Conservation (phyloP, 2,797 vertebrate genomes). For the Selene dorsalis region DNA sequence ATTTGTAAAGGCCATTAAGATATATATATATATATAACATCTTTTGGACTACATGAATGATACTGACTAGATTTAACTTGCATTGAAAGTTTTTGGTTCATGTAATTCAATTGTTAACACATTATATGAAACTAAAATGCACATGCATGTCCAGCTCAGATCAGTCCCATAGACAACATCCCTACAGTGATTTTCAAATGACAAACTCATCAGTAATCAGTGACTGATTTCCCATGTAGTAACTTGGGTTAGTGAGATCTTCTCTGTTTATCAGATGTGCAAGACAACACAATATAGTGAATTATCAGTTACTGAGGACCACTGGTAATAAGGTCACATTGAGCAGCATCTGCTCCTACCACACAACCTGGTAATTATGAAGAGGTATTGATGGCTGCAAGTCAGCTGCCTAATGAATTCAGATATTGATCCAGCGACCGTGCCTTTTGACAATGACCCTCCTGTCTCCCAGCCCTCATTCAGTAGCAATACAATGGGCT, state of each 20-base stretch:
- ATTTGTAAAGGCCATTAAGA: not conserved
- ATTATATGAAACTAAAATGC: slow-evolving; percentile 4
- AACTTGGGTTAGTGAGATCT: not conserved
- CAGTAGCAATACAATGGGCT: slow-evolving; percentile 76
- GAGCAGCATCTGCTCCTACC: slow-evolving; percentile 69
- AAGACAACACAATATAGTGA: slow-evolving; percentile 38
- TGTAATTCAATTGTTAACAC: slow-evolving; percentile 5
- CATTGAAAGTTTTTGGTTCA: not conserved
- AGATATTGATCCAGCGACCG: slow-evolving; percentile 82
- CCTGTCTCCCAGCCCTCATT: slow-evolving; percentile 70
- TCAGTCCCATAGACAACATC: not conserved
- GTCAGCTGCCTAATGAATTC: slow-evolving; percentile 85
- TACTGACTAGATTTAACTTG: not conserved
- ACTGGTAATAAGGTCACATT: slow-evolving; percentile 57
- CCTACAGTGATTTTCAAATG: not conserved
- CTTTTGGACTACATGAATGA: not conserved
- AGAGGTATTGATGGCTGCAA: slow-evolving; percentile 77
- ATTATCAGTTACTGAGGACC: slow-evolving; percentile 48
- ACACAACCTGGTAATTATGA: slow-evolving; percentile 78
- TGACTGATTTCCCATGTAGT: not conserved
- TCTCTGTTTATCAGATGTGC: slow-evolving; percentile 39
- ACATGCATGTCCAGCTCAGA: slow-evolving; percentile 3
- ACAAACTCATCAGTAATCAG: not conserved
- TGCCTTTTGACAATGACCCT: slow-evolving; percentile 83
- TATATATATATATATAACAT: no score